Evolutionary conservation across 2,113 vertebrate species (phyloP).

Genomic region (Plecotus auritus): DNA sequence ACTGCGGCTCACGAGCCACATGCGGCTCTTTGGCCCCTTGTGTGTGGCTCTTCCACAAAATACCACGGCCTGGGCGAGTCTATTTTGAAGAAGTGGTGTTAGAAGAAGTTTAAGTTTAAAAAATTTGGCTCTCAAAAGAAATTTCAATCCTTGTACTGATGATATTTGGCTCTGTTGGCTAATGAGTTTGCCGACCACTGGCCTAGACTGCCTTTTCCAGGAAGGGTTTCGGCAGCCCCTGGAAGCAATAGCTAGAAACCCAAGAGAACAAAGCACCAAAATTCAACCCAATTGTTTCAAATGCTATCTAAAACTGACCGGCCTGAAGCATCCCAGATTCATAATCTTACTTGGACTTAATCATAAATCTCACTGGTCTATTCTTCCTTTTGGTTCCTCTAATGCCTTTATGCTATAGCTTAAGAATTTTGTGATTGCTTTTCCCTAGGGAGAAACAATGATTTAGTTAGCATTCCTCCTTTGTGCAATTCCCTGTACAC

Average conservation of each 20-base stretch:
- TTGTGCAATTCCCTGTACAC: not conserved
- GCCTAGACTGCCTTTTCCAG: not conserved
- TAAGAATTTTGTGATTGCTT: constrained; percentile 1
- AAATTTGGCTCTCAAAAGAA: too few relatives aligned
- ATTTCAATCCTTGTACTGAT: too few relatives aligned
- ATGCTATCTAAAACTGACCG: not conserved
- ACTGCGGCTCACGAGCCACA: too few relatives aligned
- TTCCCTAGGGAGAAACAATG: not conserved
- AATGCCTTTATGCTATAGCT: not conserved
- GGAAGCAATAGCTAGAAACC: not conserved
- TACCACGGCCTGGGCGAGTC: too few relatives aligned
- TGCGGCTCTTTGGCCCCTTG: too few relatives aligned
- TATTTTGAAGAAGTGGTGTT: too few relatives aligned
- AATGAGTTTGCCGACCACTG: too few relatives aligned
- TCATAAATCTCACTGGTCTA: not conserved
- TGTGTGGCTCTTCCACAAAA: too few relatives aligned
- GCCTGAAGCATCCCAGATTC: not conserved
- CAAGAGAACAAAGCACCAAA: not conserved
- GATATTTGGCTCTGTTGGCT: too few relatives aligned
- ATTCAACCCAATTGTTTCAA: not conserved
- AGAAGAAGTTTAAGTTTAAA: too few relatives aligned
- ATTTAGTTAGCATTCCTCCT: not conserved
- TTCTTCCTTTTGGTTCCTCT: not conserved
- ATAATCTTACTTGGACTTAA: not conserved
- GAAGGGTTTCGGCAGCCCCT: not conserved